phyloP scores from a whole-genome alignment of 2,113 vertebrate genomes.

The Phainopepla nitens region DNA sequence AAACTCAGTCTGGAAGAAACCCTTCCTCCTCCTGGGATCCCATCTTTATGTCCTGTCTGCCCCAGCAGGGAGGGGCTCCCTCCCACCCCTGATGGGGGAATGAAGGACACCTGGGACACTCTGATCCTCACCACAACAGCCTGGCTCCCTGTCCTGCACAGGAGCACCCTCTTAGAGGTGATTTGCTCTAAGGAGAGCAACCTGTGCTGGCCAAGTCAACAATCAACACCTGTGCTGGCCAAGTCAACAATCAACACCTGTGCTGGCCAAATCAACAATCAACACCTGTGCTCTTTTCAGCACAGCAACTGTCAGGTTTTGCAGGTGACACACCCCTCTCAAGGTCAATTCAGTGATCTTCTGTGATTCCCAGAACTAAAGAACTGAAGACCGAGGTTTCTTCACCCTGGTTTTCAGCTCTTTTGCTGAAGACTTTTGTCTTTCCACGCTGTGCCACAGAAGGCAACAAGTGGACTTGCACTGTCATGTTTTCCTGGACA shows the following conservation, averaged over 20 bases:
- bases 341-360: background rate
- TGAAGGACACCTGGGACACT: background rate
- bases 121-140: accelerated
- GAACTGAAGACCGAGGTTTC: background rate
- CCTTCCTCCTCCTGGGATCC: accelerated
- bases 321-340: background rate
- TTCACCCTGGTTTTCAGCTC: background rate
- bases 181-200: background rate
- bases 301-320: background rate
- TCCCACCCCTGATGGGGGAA: accelerated
- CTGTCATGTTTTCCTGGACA: background rate
- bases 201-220: background rate
- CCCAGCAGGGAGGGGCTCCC: no score
- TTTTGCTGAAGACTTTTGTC: background rate
- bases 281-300: background rate
- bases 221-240: background rate
- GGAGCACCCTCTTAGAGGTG: background rate
- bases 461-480: background rate
- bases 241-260: background rate
- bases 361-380: background rate
- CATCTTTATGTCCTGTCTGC: accelerated
- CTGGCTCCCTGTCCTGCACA: accelerated
- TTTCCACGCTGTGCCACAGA: background rate
- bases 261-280: no score
- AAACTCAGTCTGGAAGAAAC: accelerated